Evolutionary conservation across 30 jellyfish, hydroid and myxozoan species (phyloP).

Genomic region (Chironex yamaguchii): DNA sequence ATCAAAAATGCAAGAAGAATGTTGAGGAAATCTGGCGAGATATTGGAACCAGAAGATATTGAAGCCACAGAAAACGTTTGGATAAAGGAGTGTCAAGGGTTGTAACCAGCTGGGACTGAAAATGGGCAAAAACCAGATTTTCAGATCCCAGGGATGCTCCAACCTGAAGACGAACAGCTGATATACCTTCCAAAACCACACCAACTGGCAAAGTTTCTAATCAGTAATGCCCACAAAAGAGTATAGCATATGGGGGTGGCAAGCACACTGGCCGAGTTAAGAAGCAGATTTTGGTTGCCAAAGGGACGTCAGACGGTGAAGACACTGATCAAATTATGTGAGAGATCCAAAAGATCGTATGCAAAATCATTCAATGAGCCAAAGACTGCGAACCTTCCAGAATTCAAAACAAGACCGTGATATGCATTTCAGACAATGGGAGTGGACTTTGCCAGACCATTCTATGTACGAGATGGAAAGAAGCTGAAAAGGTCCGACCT

Average conservation of each 20-base stretch:
- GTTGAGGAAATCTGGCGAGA: neutral
- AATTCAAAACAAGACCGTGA: slow-evolving; percentile 3
- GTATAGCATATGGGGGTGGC: neutral
- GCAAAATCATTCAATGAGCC: slow-evolving; percentile 36
- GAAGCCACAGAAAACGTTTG: slow-evolving; percentile 38
- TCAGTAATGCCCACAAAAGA: neutral
- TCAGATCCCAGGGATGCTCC: too few relatives aligned
- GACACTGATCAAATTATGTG: neutral
- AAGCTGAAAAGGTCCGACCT: neutral
- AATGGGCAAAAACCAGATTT: too few relatives aligned
- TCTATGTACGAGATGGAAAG: neutral
- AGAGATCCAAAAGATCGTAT: slow-evolving; percentile 13
- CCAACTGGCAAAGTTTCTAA: neutral
- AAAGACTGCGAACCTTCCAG: slow-evolving; percentile 7
- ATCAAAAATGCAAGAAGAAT: slow-evolving; percentile 15
- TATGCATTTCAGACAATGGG: slow-evolving; percentile 45
- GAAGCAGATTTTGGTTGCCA: slow-evolving; percentile 5
- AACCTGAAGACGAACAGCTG: neutral
- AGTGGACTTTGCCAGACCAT: slow-evolving; percentile 50
- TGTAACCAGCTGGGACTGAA: too few relatives aligned
- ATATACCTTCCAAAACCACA: neutral
- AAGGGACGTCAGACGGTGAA: neutral
- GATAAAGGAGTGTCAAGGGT: slow-evolving; percentile 30
- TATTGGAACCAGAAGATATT: neutral
- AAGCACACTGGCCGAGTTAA: slow-evolving; percentile 7